These are phyloP conservation scores for Chiroxiphia lanceolata DNA, from an alignment of 2,797 vertebrate species.

Conservation along the genomic window DNA sequence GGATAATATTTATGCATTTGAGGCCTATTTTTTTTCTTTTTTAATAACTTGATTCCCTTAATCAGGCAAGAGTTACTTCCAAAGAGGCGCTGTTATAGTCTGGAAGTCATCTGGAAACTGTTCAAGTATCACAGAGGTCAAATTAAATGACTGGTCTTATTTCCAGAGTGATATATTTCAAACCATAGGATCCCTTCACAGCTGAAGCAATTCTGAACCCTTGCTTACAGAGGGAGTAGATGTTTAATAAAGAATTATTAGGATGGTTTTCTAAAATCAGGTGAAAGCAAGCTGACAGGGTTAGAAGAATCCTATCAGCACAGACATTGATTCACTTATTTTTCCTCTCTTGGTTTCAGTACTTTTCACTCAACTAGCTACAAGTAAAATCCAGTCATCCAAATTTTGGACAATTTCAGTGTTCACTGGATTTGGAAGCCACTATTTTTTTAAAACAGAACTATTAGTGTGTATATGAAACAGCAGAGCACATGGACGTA, in stretches of 20 bases:
- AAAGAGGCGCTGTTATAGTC: not conserved
- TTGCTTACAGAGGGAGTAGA: not conserved
- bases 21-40: not conserved
- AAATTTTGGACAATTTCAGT: not conserved
- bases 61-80: constrained; percentile 4
- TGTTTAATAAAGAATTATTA: not conserved
- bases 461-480: not conserved
- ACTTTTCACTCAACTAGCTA: not conserved
- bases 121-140: not conserved
- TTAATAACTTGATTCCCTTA: not conserved
- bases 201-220: not conserved
- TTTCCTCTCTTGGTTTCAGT: not conserved
- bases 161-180: not conserved
- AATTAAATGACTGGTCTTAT: constrained; percentile 23
- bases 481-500: not conserved
- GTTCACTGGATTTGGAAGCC: not conserved
- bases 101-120: constrained; percentile 38
- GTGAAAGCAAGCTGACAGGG: rapidly evolving
- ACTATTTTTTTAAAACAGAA: not conserved
- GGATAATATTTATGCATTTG: not conserved
- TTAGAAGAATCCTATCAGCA: not conserved
- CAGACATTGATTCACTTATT: not conserved
- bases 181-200: not conserved
- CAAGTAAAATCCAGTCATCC: not conserved
- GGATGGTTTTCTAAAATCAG: not conserved